Conservation (phyloP, 2,888 invertebrate species). For the Ochropleura leucogaster region DNA sequence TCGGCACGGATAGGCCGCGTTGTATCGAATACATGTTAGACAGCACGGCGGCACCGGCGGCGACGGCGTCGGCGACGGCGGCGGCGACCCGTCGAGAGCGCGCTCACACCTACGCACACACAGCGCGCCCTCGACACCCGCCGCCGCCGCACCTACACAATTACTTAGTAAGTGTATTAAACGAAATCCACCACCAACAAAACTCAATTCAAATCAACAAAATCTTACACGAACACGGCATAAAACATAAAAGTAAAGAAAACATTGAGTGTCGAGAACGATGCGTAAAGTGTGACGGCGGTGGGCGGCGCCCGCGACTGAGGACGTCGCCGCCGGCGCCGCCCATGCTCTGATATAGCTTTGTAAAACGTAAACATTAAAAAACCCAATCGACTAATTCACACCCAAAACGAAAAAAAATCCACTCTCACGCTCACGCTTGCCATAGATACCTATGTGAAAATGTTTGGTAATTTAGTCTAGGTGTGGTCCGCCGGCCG, state of each 20-base stretch:
- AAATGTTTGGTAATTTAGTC: constrained; percentile 90
- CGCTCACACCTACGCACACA: constrained; percentile 85
- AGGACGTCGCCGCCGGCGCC: constrained; percentile 79
- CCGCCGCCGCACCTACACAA: constrained; percentile 65
- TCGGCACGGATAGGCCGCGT: constrained; percentile 42
- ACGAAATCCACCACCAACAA: constrained; percentile 91
- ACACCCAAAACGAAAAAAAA: constrained; percentile 90
- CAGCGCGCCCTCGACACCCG: constrained; percentile 78
- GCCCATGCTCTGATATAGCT: constrained; percentile 88
- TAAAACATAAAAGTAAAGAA: constrained; percentile 88
- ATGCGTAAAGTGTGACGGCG: constrained; percentile 86
- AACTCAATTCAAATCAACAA: constrained; percentile 89
- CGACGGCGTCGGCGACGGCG: constrained; percentile 60
- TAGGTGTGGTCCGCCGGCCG: constrained; percentile 89
- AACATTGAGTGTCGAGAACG: constrained; percentile 90
- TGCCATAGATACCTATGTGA: constrained; percentile 91
- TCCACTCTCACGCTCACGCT: constrained; percentile 91
- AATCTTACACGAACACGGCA: constrained; percentile 90
- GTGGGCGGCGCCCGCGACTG: constrained; percentile 86
- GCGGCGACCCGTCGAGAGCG: constrained; percentile 74
- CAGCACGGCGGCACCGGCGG: constrained; percentile 73
- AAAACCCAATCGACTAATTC: constrained; percentile 91
- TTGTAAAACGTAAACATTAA: constrained; percentile 90
- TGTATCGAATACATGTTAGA: constrained; percentile 59
- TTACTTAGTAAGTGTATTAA: constrained; percentile 87